These are phyloP conservation scores for Drosophila simulans DNA, from an alignment of 1,140 invertebrate genomes.

Conservation along the genomic window DNA sequence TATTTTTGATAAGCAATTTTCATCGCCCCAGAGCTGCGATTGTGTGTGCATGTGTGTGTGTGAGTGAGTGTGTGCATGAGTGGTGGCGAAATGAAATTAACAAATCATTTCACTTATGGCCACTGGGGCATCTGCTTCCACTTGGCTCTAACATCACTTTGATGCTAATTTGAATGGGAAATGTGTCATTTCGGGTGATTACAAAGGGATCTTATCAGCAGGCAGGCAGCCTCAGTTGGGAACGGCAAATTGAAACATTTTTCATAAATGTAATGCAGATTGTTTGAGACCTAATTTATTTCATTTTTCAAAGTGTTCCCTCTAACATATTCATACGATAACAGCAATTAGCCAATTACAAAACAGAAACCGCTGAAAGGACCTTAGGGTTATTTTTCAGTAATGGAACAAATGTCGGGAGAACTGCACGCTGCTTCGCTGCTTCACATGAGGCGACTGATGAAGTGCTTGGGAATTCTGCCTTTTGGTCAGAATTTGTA, in stretches of 20 bases:
- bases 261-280: neutral
- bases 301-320: no score
- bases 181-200: constrained; percentile 74
- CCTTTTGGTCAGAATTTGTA: constrained; percentile 10
- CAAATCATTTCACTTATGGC: constrained; percentile 69
- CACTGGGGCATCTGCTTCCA: constrained; percentile 49
- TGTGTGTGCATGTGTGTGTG: neutral
- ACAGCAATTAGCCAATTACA: constrained; percentile 36
- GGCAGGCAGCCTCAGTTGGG: constrained; percentile 26
- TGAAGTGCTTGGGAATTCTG: constrained; percentile 40
- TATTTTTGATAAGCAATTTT: constrained; percentile 81
- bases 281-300: neutral
- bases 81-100: constrained; percentile 70
- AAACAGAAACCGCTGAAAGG: neutral
- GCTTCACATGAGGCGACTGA: constrained; percentile 29
- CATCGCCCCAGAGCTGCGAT: constrained; percentile 33
- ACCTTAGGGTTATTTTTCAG: constrained; percentile 3
- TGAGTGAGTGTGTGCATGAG: constrained; percentile 2
- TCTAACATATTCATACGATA: neutral
- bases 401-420: constrained; percentile 40
- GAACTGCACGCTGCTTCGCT: constrained; percentile 48
- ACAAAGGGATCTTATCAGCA: constrained; percentile 65
- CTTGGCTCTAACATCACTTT: constrained; percentile 63
- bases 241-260: constrained; percentile 13
- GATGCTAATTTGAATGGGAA: constrained; percentile 80